Evolutionary conservation across 2,888 invertebrate species (phyloP).

Genomic region (Eupithecia dodoneata): DNA sequence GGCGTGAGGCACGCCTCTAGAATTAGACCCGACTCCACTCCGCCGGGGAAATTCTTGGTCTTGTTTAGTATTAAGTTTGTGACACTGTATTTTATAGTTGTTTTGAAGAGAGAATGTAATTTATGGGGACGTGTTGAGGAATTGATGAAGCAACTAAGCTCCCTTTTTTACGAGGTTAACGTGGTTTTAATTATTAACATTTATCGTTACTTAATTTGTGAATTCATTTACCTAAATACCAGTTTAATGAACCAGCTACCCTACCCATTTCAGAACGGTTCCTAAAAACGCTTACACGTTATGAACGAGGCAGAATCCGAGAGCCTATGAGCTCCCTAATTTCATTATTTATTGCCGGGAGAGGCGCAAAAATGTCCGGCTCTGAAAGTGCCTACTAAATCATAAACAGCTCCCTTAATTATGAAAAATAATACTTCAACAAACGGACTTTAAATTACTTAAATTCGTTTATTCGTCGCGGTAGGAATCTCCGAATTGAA

Average conservation of each 20-base stretch:
- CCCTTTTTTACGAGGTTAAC: not conserved
- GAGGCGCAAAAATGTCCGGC: constrained; percentile 63
- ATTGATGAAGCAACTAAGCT: too few relatives aligned
- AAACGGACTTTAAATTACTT: constrained; percentile 61
- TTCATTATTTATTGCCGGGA: constrained; percentile 67
- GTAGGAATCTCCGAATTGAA: constrained; percentile 55
- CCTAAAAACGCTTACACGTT: constrained; percentile 27
- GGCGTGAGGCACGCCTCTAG: constrained; percentile 53
- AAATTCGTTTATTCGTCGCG: constrained; percentile 53
- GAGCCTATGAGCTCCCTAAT: constrained; percentile 56
- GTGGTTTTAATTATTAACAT: not conserved
- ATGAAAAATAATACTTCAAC: constrained; percentile 70
- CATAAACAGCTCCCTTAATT: constrained; percentile 66
- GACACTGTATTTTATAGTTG: constrained; percentile 3
- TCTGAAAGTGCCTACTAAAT: constrained; percentile 60
- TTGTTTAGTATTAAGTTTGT: not conserved
- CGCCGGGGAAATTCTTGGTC: constrained; percentile 10
- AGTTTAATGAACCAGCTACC: not conserved
- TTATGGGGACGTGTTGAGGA: not conserved
- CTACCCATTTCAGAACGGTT: not conserved
- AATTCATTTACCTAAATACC: not conserved
- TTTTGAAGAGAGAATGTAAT: not conserved
- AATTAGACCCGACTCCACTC: constrained; percentile 40
- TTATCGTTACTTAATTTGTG: not conserved
- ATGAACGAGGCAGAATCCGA: constrained; percentile 30